These are phyloP conservation scores for Agonopterix arenella DNA, from an alignment of 2,888 invertebrate species.

Conservation along the genomic window DNA sequence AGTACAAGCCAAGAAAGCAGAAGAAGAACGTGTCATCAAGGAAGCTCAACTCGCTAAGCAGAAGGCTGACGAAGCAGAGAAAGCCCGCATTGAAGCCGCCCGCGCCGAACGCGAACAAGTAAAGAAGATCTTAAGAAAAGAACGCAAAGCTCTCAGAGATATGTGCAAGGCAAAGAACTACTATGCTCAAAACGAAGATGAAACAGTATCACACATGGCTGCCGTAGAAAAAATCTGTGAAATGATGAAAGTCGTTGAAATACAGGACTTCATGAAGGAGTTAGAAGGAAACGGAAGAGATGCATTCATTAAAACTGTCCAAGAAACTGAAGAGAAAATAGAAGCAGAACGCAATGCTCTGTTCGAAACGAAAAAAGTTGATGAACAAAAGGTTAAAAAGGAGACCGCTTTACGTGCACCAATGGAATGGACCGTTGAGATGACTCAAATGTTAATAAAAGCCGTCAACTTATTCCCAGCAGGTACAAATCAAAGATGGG, in stretches of 20 bases:
- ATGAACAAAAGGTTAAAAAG: constrained; percentile 62
- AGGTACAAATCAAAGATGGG: constrained; percentile 94
- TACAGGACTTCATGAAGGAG: constrained; percentile 86
- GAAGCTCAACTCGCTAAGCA: constrained; percentile 87
- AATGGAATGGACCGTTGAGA: constrained; percentile 88
- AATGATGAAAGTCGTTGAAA: constrained; percentile 80
- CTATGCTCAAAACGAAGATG: constrained; percentile 82
- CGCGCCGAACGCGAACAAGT: constrained; percentile 90
- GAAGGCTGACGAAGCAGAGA: constrained; percentile 87
- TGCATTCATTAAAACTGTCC: constrained; percentile 81
- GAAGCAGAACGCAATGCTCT: constrained; percentile 85
- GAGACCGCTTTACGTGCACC: constrained; percentile 60
- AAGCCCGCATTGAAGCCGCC: constrained; percentile 87
- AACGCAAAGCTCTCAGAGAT: constrained; percentile 88
- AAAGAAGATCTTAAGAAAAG: constrained; percentile 91
- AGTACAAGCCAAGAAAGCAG: constrained; percentile 87
- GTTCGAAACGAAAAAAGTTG: constrained; percentile 68
- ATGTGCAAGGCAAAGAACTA: constrained; percentile 89
- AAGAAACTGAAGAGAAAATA: constrained; percentile 84
- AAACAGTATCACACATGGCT: constrained; percentile 89
- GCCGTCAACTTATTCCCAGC: constrained; percentile 98
- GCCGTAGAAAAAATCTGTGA: constrained; percentile 96
- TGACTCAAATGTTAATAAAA: constrained; percentile 94
- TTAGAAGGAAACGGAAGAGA: constrained; percentile 80
- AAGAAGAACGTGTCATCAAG: constrained; percentile 85